Evolutionary conservation across 2,797 vertebrate species (phyloP).

Genomic region (Sitta carolinensis): DNA sequence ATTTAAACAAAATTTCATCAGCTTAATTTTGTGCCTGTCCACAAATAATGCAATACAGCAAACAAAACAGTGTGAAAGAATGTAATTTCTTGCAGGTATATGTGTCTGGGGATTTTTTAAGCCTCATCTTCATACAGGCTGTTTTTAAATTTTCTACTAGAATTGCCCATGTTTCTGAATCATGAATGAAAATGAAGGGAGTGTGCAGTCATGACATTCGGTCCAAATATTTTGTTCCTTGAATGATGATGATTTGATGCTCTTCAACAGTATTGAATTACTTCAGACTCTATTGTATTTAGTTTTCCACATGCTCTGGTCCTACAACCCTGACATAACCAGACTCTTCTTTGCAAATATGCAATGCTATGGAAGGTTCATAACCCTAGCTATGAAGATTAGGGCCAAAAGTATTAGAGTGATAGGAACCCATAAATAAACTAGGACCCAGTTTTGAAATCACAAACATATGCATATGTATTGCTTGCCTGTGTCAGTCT

Average conservation of each 20-base stretch:
- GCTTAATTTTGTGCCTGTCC: not conserved
- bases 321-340: not conserved
- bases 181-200: not conserved
- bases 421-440: not conserved
- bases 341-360: not conserved
- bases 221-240: not conserved
- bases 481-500: not conserved
- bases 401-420: not conserved
- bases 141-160: not conserved
- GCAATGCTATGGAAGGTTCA: not conserved
- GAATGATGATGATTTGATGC: not conserved
- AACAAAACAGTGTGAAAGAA: not conserved
- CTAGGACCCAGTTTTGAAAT: not conserved
- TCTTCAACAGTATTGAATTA: not conserved
- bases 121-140: not conserved
- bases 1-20: conserved; percentile 6
- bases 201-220: not conserved
- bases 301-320: not conserved
- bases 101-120: not conserved
- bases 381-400: not conserved
- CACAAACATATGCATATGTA: not conserved
- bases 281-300: not conserved
- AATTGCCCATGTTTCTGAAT: not conserved
- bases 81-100: not conserved
- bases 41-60: not conserved